phyloP scores from a whole-genome alignment of 2,113 vertebrate genomes.

The Sinocyclocheilus rhinocerous region DNA sequence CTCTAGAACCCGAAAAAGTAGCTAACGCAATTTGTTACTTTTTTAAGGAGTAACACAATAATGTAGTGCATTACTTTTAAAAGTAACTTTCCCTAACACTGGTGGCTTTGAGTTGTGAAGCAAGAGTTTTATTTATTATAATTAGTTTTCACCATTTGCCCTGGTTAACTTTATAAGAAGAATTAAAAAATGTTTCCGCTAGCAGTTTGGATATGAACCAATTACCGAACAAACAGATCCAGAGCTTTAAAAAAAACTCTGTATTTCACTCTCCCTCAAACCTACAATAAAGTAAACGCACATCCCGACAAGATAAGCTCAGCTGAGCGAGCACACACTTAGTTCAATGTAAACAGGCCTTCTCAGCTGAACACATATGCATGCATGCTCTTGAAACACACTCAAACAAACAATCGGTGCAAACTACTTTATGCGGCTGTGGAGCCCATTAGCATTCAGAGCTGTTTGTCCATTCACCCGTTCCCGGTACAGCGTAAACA shows the following conservation, averaged over 20 bases:
- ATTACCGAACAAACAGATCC: conserved; percentile 26
- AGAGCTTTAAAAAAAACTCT: neutral
- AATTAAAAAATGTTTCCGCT: neutral
- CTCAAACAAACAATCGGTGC: conserved; percentile 37
- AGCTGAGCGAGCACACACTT: neutral
- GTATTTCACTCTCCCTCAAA: neutral
- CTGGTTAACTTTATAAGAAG: neutral
- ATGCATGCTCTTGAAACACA: neutral
- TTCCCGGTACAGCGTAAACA: conserved; percentile 43
- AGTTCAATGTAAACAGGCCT: conserved; percentile 9
- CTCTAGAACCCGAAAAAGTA: no score
- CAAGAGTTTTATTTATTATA: neutral
- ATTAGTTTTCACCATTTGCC: neutral
- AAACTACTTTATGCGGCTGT: conserved; percentile 29
- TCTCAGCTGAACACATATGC: conserved; percentile 11
- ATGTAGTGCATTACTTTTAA: no score
- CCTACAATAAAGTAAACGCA: neutral
- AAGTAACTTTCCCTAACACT: no score
- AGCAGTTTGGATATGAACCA: neutral
- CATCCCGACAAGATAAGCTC: neutral
- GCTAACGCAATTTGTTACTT: no score
- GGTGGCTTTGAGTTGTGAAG: no score
- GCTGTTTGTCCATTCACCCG: conserved; percentile 42
- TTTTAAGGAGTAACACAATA: no score
- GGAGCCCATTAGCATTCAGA: conserved; percentile 55